These are phyloP conservation scores for Drosophila trapezifrons DNA, from an alignment of 1,140 invertebrate species.

Conservation along the genomic window DNA sequence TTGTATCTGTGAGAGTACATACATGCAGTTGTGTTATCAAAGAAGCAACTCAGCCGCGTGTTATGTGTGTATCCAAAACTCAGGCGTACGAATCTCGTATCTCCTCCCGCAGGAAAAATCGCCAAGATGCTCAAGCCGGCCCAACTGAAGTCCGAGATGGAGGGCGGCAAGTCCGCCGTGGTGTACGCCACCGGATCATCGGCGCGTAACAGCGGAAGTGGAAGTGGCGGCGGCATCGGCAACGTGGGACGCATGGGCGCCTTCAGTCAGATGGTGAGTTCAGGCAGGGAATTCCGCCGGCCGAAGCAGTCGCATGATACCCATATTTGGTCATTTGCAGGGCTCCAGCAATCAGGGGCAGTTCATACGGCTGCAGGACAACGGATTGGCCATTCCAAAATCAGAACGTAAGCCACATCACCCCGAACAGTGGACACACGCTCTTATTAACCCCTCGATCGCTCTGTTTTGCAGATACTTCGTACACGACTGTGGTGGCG, in stretches of 20 bases:
- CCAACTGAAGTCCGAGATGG: slow-evolving; percentile 69
- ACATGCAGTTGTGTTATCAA: slow-evolving; percentile 38
- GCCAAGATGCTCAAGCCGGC: slow-evolving; percentile 73
- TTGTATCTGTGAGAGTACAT: slow-evolving; percentile 37
- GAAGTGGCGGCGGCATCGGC: slow-evolving; percentile 46
- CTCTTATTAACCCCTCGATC: background rate
- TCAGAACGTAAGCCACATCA: slow-evolving; percentile 64
- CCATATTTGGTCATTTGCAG: slow-evolving; percentile 13
- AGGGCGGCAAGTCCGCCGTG: slow-evolving; percentile 50
- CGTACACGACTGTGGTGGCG: slow-evolving; percentile 65
- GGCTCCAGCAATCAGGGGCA: slow-evolving; percentile 70
- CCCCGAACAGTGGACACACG: background rate
- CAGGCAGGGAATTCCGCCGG: background rate
- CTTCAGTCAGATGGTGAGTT: slow-evolving; percentile 75
- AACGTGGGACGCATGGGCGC: slow-evolving; percentile 71
- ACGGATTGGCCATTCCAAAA: slow-evolving; percentile 71
- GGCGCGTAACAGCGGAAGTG: slow-evolving; percentile 50
- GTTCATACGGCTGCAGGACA: slow-evolving; percentile 73
- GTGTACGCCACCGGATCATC: slow-evolving; percentile 62
- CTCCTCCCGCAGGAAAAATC: slow-evolving; percentile 65
- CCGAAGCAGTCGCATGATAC: background rate
- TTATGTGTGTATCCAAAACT: slow-evolving; percentile 38
- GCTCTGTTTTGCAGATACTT: slow-evolving; percentile 48
- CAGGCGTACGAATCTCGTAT: slow-evolving; percentile 18
- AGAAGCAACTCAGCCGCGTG: slow-evolving; percentile 26